These are phyloP conservation scores for Thamnophis elegans DNA, from an alignment of 2,797 vertebrate species.

Conservation along the genomic window DNA sequence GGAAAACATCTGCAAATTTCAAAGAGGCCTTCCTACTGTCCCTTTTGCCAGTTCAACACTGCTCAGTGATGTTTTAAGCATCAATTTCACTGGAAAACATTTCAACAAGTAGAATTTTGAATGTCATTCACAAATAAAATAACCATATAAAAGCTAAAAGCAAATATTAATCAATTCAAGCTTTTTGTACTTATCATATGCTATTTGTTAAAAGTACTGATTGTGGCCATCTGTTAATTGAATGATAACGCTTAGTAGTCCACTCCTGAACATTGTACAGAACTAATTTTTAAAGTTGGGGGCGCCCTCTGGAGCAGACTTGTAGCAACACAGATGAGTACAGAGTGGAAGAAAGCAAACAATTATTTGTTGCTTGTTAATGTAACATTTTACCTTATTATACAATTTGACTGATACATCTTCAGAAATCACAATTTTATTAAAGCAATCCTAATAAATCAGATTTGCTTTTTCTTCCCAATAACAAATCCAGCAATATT, in stretches of 20 bases:
- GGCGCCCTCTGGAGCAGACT: not conserved
- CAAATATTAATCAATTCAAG: not conserved
- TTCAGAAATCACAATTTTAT: slow-evolving; percentile 76
- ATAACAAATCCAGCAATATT: slow-evolving; percentile 69
- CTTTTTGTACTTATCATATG: not conserved
- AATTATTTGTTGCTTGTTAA: slow-evolving; percentile 73
- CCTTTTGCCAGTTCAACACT: not conserved
- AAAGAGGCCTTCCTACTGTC: not conserved
- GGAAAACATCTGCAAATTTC: not conserved
- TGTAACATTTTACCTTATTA: slow-evolving; percentile 57
- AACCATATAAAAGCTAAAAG: not conserved
- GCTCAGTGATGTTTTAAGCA: not conserved
- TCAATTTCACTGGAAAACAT: not conserved
- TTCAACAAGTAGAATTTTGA: not conserved
- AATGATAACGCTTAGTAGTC: not conserved
- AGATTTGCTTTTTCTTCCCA: slow-evolving; percentile 67
- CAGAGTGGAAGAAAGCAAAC: not conserved
- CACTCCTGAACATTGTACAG: not conserved
- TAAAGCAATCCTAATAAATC: slow-evolving; percentile 72
- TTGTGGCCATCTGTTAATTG: not conserved
- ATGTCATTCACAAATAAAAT: not conserved
- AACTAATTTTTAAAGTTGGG: not conserved
- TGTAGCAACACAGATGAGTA: not conserved
- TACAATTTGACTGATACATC: slow-evolving; percentile 68
- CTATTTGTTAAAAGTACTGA: not conserved